A percentile compares a stretch with the other conserved stretches of the same genome.
phyloP scores from a whole-genome alignment of 2,113 vertebrate genomes.

The Phylloscopus trochilus region DNA sequence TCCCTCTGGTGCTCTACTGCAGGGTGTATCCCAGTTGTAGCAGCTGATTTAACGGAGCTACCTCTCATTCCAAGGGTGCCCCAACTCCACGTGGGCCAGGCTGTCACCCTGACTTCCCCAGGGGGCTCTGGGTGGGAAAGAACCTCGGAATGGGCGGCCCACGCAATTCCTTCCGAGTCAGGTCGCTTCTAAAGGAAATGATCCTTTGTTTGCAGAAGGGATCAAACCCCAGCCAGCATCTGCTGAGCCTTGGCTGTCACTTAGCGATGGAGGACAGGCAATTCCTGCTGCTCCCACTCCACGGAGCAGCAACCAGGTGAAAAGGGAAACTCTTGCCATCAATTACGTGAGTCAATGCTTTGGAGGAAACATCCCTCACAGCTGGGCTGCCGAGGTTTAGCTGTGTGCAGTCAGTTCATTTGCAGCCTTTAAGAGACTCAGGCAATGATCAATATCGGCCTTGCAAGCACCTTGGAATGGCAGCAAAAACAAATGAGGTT shows the following conservation, averaged over 20 bases:
- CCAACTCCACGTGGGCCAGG: neutral
- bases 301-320: neutral
- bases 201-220: slow-evolving; percentile 44
- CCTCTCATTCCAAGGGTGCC: neutral
- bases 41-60: fast-evolving
- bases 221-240: slow-evolving; percentile 28
- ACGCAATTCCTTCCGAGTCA: neutral
- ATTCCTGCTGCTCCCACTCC: neutral
- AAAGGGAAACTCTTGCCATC: slow-evolving; percentile 25
- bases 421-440: neutral
- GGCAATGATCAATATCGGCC: neutral
- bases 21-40: neutral
- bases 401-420: slow-evolving; percentile 21
- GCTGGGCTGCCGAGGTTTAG: neutral
- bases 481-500: neutral
- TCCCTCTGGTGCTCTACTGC: neutral
- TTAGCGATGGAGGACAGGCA: neutral
- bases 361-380: slow-evolving; percentile 13
- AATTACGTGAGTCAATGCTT: neutral
- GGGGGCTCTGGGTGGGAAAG: neutral
- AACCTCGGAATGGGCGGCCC: neutral
- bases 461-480: neutral
- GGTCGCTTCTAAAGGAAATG: neutral
- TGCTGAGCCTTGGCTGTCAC: slow-evolving; percentile 53
- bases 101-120: neutral